Evolutionary conservation across 2,797 vertebrate genomes (phyloP).

Genomic region (Gymnopithys bicolor): DNA sequence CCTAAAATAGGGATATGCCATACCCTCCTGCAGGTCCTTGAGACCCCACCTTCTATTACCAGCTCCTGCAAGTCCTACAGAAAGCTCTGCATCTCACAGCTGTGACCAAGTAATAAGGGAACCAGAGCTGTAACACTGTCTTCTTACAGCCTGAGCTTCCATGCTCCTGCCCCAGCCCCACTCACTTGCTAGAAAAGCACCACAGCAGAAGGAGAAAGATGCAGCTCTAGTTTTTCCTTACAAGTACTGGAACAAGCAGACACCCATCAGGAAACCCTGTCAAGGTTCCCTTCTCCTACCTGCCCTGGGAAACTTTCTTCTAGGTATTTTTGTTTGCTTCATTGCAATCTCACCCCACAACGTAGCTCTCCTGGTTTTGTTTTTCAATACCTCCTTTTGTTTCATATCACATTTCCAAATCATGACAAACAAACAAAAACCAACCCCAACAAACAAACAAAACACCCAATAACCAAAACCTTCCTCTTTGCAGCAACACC

Average conservation of each 20-base stretch:
- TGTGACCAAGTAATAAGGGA: background rate
- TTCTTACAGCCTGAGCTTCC: background rate
- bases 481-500: background rate
- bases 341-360: background rate
- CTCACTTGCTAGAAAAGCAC: rapidly evolving
- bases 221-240: background rate
- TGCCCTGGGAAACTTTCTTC: background rate
- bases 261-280: background rate
- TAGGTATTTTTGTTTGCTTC: background rate
- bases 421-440: too few relatives aligned
- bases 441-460: background rate
- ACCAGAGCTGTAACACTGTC: background rate
- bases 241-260: background rate
- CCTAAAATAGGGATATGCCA: background rate
- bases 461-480: background rate
- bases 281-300: background rate
- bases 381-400: background rate
- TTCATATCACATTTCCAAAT: background rate
- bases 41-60: background rate
- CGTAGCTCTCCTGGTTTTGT: background rate
- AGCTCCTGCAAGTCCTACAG: background rate
- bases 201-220: background rate
- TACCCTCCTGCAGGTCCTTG: background rate
- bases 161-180: background rate
- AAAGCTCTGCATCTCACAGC: background rate